Base-by-base conservation (phyloP, 2,113 vertebrate genomes). In the Paramormyrops kingsleyae region DNA sequence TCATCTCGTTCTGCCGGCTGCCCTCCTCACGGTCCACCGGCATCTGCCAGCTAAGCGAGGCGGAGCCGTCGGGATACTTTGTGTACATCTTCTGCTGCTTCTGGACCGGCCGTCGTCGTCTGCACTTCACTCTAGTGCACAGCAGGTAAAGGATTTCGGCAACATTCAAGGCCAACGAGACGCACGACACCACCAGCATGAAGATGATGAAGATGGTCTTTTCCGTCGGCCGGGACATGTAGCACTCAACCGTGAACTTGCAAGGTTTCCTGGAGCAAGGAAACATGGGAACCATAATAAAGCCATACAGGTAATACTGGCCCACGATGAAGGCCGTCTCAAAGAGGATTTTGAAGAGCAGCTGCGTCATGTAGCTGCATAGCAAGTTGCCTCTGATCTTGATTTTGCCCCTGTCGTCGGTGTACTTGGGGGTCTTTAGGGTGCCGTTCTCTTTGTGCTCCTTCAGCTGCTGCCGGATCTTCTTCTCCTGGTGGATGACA, bases 181-280 rank as follows among this genome's bases (percentile, higher is more conserved):
- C 47, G 89, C 96, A 96, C 17, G 94, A 94, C 47, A 97, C 95
- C 24, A 89, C 95, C 91, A 97, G 93, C 96, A 97, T 97, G 89
- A 97, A 97, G 92, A 97, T 95, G 90, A 97, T 97, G 91, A 97
- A 97, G 93, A 97, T 96, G 92, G 96, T 97, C 92, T 97, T 97
- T 93, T 97, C 96, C 0, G 96, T 97, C 46, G 96, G 96, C 2
- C 96, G 95, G 39, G 96, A 97, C 95, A 97, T 96, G 94, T 96
- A 97, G 91, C 96, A 97, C 93, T 97, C 95, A 13, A 97, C 96
- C 0, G 95, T 96, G 94, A 96, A 96, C 50, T 96, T 96, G 24
- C 96, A 97, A 6, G 96, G 96, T 15, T 90, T 90, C 90, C 46
- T 92, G 0, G 95, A 94, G 93, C 96, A 97, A 27, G 95, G 93